A percentile compares a stretch with the other conserved stretches of the same genome.
phyloP scores from a whole-genome alignment of 2,888 invertebrate species.

The Harpagoxenus sublaevis region DNA sequence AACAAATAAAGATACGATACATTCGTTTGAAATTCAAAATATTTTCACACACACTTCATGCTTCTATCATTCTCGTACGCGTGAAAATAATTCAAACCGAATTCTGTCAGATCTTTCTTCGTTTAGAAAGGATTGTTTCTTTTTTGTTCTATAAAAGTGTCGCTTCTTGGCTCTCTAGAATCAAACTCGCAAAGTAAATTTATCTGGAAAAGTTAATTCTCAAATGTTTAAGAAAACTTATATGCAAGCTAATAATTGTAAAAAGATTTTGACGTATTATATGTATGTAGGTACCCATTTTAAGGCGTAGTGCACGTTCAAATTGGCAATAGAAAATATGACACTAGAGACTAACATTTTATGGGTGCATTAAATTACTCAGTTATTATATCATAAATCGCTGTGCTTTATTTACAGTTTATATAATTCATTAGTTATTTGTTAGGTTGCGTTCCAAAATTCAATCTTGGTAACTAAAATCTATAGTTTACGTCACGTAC shows the following conservation, averaged over 20 bases:
- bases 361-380: slow-evolving; percentile 25
- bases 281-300: background rate
- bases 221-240: background rate
- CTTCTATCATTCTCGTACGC: background rate
- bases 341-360: slow-evolving; percentile 17
- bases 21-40: slow-evolving; percentile 22
- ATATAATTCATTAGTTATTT: slow-evolving; percentile 46
- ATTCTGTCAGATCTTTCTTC: background rate
- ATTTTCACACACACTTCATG: background rate
- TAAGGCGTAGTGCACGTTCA: background rate
- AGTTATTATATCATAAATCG: slow-evolving; percentile 53
- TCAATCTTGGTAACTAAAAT: too few species aligned
- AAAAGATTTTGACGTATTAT: background rate
- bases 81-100: background rate
- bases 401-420: slow-evolving; percentile 65
- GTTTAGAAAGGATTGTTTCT: slow-evolving; percentile 22
- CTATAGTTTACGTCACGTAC: too few species aligned
- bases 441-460: background rate
- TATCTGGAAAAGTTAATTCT: slow-evolving; percentile 18
- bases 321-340: background rate
- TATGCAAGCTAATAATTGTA: background rate
- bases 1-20: slow-evolving; percentile 71
- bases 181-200: background rate
- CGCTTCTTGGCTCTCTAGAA: background rate
- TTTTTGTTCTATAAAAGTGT: background rate